These are phyloP conservation scores for Cryptus viduatorius DNA, from an alignment of 2,888 invertebrate species.

Conservation along the genomic window DNA sequence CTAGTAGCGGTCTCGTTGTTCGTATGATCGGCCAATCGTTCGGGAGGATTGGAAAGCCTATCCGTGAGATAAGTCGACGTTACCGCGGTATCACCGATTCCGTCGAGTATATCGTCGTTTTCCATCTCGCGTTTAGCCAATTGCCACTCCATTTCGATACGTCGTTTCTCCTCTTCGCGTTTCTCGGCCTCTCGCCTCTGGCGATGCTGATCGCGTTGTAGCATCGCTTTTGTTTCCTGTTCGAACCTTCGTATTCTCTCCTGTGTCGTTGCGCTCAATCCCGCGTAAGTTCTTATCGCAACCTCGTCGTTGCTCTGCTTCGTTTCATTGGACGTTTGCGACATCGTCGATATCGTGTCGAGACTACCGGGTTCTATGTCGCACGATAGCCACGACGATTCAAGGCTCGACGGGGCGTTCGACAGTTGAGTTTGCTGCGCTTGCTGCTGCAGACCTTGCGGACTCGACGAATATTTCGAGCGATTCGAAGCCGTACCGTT, in stretches of 20 bases:
- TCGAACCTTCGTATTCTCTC: slow-evolving; percentile 90
- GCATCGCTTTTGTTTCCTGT: slow-evolving; percentile 91
- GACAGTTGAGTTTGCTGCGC: slow-evolving; percentile 47
- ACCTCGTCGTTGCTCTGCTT: slow-evolving; percentile 83
- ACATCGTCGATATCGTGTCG: slow-evolving; percentile 81
- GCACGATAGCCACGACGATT: slow-evolving; percentile 68
- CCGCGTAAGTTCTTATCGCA: slow-evolving; percentile 87
- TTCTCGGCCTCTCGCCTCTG: slow-evolving; percentile 82
- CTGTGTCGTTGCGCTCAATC: slow-evolving; percentile 87
- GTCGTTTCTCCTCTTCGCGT: slow-evolving; percentile 86
- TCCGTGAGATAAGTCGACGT: slow-evolving; percentile 74
- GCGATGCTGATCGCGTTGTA: slow-evolving; percentile 85
- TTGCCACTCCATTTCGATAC: slow-evolving; percentile 86
- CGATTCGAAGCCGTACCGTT: slow-evolving; percentile 68
- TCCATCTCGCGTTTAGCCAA: slow-evolving; percentile 86
- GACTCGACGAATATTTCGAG: slow-evolving; percentile 63
- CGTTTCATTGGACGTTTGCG: slow-evolving; percentile 79
- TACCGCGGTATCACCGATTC: slow-evolving; percentile 84
- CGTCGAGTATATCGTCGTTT: slow-evolving; percentile 86
- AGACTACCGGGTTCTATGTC: slow-evolving; percentile 74
- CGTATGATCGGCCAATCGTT: slow-evolving; percentile 73
- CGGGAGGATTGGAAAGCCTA: slow-evolving; percentile 75
- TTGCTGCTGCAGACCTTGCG: slow-evolving; percentile 42
- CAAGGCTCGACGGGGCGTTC: slow-evolving; percentile 66
- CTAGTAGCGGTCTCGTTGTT: slow-evolving; percentile 69